Evolutionary conservation across 2,888 invertebrate genomes (phyloP).

Genomic region (Eilema depressum): DNA sequence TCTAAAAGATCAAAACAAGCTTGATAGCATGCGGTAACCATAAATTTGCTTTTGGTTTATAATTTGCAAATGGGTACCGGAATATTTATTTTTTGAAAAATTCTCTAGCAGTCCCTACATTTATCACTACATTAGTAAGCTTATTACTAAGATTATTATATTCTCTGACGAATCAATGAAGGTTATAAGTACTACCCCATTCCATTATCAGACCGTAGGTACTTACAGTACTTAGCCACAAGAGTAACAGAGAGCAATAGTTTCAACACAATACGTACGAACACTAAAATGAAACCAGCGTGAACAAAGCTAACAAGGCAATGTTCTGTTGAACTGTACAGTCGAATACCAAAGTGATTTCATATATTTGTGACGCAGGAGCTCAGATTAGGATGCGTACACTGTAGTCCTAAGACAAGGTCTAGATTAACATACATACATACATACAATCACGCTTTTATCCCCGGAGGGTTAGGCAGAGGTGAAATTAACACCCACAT

Average conservation of each 20-base stretch:
- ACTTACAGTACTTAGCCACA: slow-evolving; percentile 1
- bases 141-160: too few species aligned
- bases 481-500: too few species aligned
- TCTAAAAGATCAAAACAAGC: too few species aligned
- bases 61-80: too few species aligned
- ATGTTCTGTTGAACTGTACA: slow-evolving; percentile 3
- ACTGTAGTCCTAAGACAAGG: not conserved
- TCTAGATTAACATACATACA: too few species aligned
- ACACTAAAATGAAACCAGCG: slow-evolving; percentile 15
- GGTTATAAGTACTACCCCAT: not conserved
- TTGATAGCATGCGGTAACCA: too few species aligned
- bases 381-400: not conserved
- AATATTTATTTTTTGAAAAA: too few species aligned
- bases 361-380: not conserved
- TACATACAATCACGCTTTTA: too few species aligned
- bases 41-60: too few species aligned
- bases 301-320: slow-evolving; percentile 14
- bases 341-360: not conserved
- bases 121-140: too few species aligned
- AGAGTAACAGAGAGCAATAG: not conserved
- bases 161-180: not conserved
- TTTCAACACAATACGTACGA: not conserved
- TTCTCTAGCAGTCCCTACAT: too few species aligned
- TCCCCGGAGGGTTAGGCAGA: too few species aligned
- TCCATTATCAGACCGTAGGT: slow-evolving; percentile 5